A percentile compares a stretch with the other conserved stretches of the same genome.
Conservation (phyloP, 2,888 invertebrate genomes). For the Aleiodes leptofemur region DNA sequence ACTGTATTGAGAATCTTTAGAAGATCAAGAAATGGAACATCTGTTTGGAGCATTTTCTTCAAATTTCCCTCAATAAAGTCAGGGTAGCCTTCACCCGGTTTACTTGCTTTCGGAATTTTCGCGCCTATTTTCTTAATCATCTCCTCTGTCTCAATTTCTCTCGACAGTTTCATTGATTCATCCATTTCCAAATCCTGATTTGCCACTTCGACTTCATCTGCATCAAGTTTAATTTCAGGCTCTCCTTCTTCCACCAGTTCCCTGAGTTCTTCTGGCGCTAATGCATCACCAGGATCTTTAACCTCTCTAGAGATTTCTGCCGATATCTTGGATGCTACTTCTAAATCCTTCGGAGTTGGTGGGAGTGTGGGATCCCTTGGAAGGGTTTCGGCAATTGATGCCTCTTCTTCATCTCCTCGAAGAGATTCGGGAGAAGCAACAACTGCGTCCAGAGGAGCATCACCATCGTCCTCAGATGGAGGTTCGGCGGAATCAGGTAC, state of each 20-base stretch:
- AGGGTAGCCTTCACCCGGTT: neutral
- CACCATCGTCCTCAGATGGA: neutral
- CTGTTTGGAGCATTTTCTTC: constrained; percentile 53
- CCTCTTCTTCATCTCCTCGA: neutral
- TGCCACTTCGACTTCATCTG: neutral
- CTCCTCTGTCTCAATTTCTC: too few species aligned
- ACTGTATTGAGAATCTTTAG: constrained; percentile 62
- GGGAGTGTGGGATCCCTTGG: too few species aligned
- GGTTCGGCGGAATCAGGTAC: neutral
- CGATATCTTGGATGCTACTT: too few species aligned
- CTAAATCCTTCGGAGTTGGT: too few species aligned
- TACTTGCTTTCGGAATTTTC: neutral
- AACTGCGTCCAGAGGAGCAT: neutral
- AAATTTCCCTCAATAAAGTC: constrained; percentile 23
- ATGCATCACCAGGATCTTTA: too few species aligned
- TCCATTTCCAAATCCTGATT: neutral
- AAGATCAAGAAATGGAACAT: constrained; percentile 65
- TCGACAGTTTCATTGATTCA: constrained; percentile 1
- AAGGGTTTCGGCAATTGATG: neutral
- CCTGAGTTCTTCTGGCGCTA: too few species aligned
- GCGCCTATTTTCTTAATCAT: too few species aligned
- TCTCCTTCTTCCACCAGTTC: too few species aligned
- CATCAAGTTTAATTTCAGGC: neutral
- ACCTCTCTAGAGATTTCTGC: too few species aligned
- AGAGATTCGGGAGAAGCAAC: too few species aligned